Evolutionary conservation across 2,797 vertebrate genomes (phyloP).

Genomic region (Ctenochaetus hawaiiensis): DNA sequence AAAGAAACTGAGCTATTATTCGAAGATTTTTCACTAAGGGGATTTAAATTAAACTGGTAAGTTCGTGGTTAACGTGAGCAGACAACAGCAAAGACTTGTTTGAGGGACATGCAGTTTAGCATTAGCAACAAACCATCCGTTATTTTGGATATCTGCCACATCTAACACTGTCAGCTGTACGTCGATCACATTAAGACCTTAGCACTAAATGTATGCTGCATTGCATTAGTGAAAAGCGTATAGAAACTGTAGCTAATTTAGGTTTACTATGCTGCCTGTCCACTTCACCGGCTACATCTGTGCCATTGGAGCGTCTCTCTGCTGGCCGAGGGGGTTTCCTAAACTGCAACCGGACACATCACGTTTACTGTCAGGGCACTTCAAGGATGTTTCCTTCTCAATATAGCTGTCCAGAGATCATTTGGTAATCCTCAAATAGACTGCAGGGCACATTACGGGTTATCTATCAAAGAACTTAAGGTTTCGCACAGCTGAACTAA

Average conservation of each 20-base stretch:
- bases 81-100: not conserved
- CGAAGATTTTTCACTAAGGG: conserved; percentile 2
- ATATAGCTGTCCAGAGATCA: conserved; percentile 50
- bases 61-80: conserved; percentile 70
- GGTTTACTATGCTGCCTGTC: not conserved
- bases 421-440: conserved; percentile 41
- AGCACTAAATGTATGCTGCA: not conserved
- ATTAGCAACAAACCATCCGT: conserved; percentile 45
- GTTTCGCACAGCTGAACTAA: not conserved
- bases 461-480: not conserved
- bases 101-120: conserved; percentile 48
- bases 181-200: not conserved
- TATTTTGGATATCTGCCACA: conserved; percentile 10
- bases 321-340: conserved; percentile 35
- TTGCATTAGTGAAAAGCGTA: not conserved
- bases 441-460: not conserved
- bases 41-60: conserved; percentile 20
- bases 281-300: not conserved
- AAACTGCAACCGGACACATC: conserved; percentile 46
- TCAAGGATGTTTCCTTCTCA: conserved; percentile 65
- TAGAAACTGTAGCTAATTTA: not conserved
- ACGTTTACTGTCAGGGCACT: conserved; percentile 44
- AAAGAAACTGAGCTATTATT: conserved; percentile 13
- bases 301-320: conserved; percentile 14
- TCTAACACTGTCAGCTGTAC: conserved; percentile 1